phyloP scores from a whole-genome alignment of 1,140 invertebrate genomes.

The Dendrolimus kikuchii region DNA sequence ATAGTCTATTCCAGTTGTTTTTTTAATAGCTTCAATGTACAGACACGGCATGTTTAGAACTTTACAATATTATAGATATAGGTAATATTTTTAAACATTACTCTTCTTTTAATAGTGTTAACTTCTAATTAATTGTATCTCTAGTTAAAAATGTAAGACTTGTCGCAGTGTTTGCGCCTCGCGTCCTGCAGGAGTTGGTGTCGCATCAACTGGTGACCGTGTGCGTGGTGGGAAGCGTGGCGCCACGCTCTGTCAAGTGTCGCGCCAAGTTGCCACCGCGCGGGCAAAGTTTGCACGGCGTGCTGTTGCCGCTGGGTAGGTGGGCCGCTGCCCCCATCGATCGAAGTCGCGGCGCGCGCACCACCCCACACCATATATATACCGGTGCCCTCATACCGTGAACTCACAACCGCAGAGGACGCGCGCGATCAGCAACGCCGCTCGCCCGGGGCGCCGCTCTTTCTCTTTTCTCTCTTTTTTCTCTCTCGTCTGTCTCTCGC shows the following conservation, averaged over 20 bases:
- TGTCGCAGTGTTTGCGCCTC: conserved; percentile 4
- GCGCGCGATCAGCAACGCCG: conserved; percentile 62
- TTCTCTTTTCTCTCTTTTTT: conserved; percentile 68
- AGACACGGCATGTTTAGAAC: too few species aligned
- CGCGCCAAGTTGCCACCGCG: conserved; percentile 40
- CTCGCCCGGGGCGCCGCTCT: conserved; percentile 66
- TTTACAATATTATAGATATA: too few species aligned
- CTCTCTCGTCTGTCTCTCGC: conserved; percentile 66
- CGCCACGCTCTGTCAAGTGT: conserved; percentile 32
- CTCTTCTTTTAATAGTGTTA: too few species aligned
- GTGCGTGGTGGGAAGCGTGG: conserved; percentile 23
- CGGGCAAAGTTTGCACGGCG: conserved; percentile 48
- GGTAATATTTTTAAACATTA: too few species aligned
- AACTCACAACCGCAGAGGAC: conserved; percentile 59
- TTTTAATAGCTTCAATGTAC: too few species aligned
- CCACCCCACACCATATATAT: conserved; percentile 60
- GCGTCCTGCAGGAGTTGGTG: conserved; percentile 11
- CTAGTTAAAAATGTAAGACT: conserved; percentile 1
- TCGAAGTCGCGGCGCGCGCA: conserved; percentile 61
- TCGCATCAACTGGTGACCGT: conserved; percentile 49
- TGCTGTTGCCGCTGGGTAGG: conserved; percentile 17
- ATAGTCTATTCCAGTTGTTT: too few species aligned
- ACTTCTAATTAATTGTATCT: neutral
- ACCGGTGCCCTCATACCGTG: conserved; percentile 56
- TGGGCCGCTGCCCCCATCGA: conserved; percentile 46